Conservation (phyloP, 1,140 invertebrate species). For the Drosophila serrata region DNA sequence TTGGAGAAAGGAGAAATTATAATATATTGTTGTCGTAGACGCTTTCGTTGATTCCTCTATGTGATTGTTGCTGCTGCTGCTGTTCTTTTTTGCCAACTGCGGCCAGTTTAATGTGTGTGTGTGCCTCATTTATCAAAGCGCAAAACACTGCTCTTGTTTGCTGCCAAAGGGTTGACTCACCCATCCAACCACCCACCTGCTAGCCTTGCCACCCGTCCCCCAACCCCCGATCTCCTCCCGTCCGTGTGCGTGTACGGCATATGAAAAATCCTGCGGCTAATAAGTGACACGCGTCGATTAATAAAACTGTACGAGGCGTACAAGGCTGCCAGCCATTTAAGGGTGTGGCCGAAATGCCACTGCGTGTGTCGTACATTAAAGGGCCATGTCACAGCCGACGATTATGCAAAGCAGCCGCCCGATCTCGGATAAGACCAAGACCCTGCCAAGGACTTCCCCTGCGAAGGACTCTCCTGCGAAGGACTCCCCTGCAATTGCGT, state of each 20-base stretch:
- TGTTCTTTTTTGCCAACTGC: constrained; percentile 40
- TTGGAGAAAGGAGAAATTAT: constrained; percentile 60
- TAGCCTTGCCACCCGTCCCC: not conserved
- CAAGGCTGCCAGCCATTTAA: constrained; percentile 41
- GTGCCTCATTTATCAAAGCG: constrained; percentile 72
- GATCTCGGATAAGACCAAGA: constrained; percentile 56
- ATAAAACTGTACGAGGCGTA: constrained; percentile 58
- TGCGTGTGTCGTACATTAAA: constrained; percentile 67
- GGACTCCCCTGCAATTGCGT: constrained; percentile 34
- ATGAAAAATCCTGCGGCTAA: constrained; percentile 80
- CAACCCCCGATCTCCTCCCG: not conserved
- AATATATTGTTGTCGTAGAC: constrained; percentile 59
- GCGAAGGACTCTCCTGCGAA: constrained; percentile 26
- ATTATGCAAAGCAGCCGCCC: constrained; percentile 70
- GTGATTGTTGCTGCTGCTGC: constrained; percentile 46
- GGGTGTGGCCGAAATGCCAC: constrained; percentile 22
- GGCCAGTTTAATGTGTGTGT: constrained; percentile 67
- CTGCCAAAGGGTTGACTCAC: constrained; percentile 70
- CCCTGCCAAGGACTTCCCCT: constrained; percentile 5
- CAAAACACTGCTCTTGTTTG: constrained; percentile 61
- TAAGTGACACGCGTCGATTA: constrained; percentile 81
- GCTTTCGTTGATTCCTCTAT: constrained; percentile 52
- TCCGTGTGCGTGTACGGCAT: constrained; percentile 59
- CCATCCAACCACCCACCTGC: constrained; percentile 3
- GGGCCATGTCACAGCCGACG: constrained; percentile 73